phyloP scores from a whole-genome alignment of 2,888 invertebrate species.

The Drymonia ruficornis region DNA sequence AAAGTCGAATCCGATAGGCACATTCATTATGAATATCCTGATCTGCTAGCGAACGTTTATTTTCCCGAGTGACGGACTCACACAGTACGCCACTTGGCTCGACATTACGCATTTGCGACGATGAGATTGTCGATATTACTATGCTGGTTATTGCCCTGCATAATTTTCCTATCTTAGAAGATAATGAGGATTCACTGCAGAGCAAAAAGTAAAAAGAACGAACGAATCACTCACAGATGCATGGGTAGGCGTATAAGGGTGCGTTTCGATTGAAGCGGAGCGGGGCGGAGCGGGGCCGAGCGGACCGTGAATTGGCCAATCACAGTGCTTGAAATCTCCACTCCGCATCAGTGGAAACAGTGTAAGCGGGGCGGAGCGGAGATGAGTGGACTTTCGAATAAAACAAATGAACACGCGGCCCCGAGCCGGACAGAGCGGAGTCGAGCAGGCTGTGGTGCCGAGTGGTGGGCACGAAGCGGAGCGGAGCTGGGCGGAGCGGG shows the following conservation, averaged over 20 bases:
- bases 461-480: too few relatives aligned
- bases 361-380: too few relatives aligned
- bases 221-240: conserved; percentile 2
- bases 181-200: not conserved
- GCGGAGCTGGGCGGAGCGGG: too few relatives aligned
- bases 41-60: conserved; percentile 1
- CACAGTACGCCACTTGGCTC: not conserved
- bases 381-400: too few relatives aligned
- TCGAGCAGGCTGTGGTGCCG: too few relatives aligned
- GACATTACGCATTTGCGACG: not conserved
- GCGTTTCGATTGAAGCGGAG: too few relatives aligned
- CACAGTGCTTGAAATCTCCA: too few relatives aligned
- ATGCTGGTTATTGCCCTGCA: conserved; percentile 1
- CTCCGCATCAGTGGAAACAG: too few relatives aligned
- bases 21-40: not conserved
- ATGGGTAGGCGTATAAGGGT: conserved; percentile 2
- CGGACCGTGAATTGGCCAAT: too few relatives aligned
- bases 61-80: not conserved
- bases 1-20: not conserved
- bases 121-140: not conserved
- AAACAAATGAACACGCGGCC: too few relatives aligned
- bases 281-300: too few relatives aligned
- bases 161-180: conserved; percentile 4
- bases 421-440: too few relatives aligned
- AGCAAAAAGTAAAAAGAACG: conserved; percentile 2